Base-by-base conservation (phyloP, 2,797 vertebrate genomes). In the Enteromius trimaculatus region DNA sequence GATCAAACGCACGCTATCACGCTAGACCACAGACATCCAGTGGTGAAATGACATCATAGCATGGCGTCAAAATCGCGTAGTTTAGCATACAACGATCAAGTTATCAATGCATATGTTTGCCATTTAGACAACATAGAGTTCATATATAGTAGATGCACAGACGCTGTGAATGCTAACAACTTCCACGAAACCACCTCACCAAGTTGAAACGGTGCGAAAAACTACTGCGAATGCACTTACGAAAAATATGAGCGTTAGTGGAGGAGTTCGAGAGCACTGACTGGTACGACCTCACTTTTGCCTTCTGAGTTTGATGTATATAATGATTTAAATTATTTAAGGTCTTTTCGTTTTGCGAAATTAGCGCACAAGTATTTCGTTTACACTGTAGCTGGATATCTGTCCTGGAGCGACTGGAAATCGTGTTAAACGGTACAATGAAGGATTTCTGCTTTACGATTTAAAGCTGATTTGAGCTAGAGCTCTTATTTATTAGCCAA, bases 321-420 rank as follows among this genome's bases (percentile, higher is more conserved):
- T 93, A 93, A 78, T 81, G 89, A 89, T 94, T 93, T 95, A 94
- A 94, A 92, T 95, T 94, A 94, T 95, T 94, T 85, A 82, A 87
- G 82, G 39, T 90, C 83, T 89, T 83, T 79, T 89, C 90, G 60
- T 90, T 86, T 93, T 91, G 90, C 93, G 87, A 87, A 91, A 53
- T 60, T 93, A 88, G 87, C 39, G 76, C 90, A 86, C 86, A 66
- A 75, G 87, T 26, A 60, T 82, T 91, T 85, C 87, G 91, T 93
- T 92, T 91, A 91, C 90, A 90, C 68, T 75, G 77, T 85, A 83
- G 84, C 79, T 34, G 80, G 81, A 31, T 51, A 76, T 82, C 29
- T 53, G 44, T 58, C 74, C 70, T 81, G 44, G 44, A 55, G 60
- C 29, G 74, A 81, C 42, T 83, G 74, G 75, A 80, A 77, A 86